Evolutionary conservation across 2,113 vertebrate genomes (phyloP).

Genomic region (Rhinoptilus africanus): DNA sequence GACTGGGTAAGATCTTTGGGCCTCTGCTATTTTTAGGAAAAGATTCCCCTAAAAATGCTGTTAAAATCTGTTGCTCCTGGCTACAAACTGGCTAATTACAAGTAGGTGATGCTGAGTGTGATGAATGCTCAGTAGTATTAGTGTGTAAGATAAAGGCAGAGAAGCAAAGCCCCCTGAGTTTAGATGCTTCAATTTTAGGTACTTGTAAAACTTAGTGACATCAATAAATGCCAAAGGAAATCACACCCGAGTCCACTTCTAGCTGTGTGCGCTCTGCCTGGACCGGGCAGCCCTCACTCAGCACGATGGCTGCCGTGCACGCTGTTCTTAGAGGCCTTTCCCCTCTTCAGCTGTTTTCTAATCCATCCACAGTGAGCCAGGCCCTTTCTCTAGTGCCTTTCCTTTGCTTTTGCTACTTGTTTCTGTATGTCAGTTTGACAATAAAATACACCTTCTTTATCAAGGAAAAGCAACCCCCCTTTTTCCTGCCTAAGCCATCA

Average conservation of each 20-base stretch:
- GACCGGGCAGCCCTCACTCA: background rate
- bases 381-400: background rate
- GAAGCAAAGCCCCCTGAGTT: background rate
- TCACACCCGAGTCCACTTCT: background rate
- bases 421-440: background rate
- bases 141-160: background rate
- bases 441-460: background rate
- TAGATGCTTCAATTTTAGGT: background rate
- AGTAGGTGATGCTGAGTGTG: background rate
- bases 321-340: background rate
- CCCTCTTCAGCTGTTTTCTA: background rate
- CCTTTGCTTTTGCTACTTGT: background rate
- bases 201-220: background rate
- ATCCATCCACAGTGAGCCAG: background rate
- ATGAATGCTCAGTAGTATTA: background rate
- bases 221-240: background rate
- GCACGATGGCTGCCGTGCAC: fast-evolving
- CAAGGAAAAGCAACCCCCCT: background rate
- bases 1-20: background rate
- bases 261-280: background rate
- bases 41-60: background rate
- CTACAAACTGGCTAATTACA: background rate
- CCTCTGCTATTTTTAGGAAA: background rate
- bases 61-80: background rate
- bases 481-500: background rate